Percentiles rank a stretch among this genome's conserved stretches.
These are phyloP conservation scores for Aptenodytes forsteri DNA, from an alignment of 2,113 vertebrate genomes.

Conservation along the genomic window DNA sequence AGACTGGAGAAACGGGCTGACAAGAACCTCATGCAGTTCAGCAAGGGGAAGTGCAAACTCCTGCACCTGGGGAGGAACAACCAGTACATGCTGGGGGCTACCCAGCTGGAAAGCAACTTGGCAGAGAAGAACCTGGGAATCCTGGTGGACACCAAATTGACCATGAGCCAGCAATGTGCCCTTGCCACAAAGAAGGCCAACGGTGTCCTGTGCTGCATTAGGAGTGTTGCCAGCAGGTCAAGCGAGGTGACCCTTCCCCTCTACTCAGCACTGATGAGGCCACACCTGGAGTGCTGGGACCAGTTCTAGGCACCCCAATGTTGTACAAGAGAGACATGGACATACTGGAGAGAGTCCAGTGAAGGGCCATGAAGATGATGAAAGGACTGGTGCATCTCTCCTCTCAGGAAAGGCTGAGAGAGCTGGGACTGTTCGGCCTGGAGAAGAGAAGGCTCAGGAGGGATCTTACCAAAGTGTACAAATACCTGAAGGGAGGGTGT, in stretches of 20 bases:
- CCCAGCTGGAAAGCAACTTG: not conserved
- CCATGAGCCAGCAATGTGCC: not conserved
- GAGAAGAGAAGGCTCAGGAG: not conserved
- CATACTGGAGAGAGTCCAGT: not conserved
- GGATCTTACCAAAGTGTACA: not conserved
- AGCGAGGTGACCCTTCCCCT: not conserved
- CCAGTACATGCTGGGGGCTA: not conserved
- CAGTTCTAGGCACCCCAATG: not conserved
- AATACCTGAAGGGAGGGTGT: not conserved
- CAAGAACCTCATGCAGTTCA: not conserved
- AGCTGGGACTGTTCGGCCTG: not conserved
- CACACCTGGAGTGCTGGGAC: not conserved
- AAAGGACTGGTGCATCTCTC: not conserved
- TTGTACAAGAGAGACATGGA: not conserved
- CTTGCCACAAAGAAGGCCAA: not conserved
- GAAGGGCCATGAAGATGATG: not conserved
- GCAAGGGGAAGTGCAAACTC: not conserved
- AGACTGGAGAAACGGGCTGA: not conserved
- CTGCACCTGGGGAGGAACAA: not conserved
- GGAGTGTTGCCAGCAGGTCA: not conserved
- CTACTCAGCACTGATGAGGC: not conserved
- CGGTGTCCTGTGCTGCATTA: not conserved
- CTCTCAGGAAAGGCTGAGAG: not conserved
- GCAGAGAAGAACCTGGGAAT: not conserved
- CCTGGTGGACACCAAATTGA: not conserved